Evolutionary conservation across 2,888 invertebrate species (phyloP).

Genomic region (Heliconius ethilla): DNA sequence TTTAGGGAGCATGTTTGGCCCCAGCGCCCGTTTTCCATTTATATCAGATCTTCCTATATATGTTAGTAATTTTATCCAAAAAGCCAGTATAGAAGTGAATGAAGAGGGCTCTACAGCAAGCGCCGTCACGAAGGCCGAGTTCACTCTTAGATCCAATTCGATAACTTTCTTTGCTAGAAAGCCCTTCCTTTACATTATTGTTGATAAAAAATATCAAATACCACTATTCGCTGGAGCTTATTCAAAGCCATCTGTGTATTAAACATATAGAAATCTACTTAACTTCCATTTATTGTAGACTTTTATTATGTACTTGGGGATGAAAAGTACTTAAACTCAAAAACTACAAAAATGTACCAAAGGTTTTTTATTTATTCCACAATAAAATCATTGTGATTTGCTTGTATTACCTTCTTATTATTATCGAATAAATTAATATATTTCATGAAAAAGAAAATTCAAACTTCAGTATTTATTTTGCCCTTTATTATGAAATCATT

Average conservation of each 20-base stretch:
- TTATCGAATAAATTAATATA: too few species aligned
- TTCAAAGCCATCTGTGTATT: constrained; percentile 65
- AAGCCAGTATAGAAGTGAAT: constrained; percentile 68
- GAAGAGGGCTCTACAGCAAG: constrained; percentile 67
- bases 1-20: constrained; percentile 59
- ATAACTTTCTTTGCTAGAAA: constrained; percentile 60
- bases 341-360: background rate
- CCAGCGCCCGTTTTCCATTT: constrained; percentile 56
- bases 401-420: too few species aligned
- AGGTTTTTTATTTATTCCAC: background rate
- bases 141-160: constrained; percentile 52
- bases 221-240: constrained; percentile 70
- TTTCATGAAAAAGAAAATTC: too few species aligned
- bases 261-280: constrained; percentile 33
- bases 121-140: constrained; percentile 53
- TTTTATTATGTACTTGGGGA: background rate
- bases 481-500: too few species aligned
- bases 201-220: constrained; percentile 59
- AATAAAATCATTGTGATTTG: background rate
- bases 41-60: constrained; percentile 57
- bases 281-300: background rate
- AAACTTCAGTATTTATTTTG: too few species aligned
- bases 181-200: constrained; percentile 73
- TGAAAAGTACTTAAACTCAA: background rate
- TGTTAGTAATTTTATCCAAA: constrained; percentile 68